Evolutionary conservation across 2,797 vertebrate genomes (phyloP), one percentile per base, ranked within the genome.

Genomic region (Phataginus tetradactyla): DNA sequence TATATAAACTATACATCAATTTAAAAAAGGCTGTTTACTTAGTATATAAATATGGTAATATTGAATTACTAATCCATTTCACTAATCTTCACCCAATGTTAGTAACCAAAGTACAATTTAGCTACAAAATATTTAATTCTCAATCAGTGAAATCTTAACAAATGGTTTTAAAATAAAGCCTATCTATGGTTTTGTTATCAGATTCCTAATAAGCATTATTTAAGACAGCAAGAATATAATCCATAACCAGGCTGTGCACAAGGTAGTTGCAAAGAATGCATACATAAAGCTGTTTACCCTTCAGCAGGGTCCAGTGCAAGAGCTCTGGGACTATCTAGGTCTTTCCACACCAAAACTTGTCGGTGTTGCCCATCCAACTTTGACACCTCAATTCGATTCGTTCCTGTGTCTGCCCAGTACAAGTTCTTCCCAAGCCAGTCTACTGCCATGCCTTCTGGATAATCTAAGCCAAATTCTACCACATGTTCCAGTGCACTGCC

Each of bases 351-450:
- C 96, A 99, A 98, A 83, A 99, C 99, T 96, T 99, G 99, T 7
- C 99, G 99, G 98, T 99, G 99, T 96, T 99, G 99, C 12, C 99
- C 99, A 0, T 99, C 99, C 98, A 99, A 98, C 94, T 99, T 99
- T 63, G 99, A 99, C 95, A 99, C 99, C 96, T 99, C 99, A 0
- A 99, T 99, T 57, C 99, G 99, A 96, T 99, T 99, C 23, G 99
- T 99, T 29, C 99, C 99, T 0, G 99, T 99, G 97, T 99, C 99
- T 2, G 99, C 99, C 99, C 99, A 99, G 96, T 99, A 99, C 95
- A 99, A 97, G 98, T 99, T 99, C 98, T 99, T 99, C 14, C 99
- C 99, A 97, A 99, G 98, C 99, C 99, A 99, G 97, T 99, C 99
- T 75, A 99, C 99, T 0, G 99, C 99, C 99, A 99, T 99, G 42